Base-by-base conservation (phyloP, 64 coral and sea anemone genomes). In the Pocillopora damicornis region DNA sequence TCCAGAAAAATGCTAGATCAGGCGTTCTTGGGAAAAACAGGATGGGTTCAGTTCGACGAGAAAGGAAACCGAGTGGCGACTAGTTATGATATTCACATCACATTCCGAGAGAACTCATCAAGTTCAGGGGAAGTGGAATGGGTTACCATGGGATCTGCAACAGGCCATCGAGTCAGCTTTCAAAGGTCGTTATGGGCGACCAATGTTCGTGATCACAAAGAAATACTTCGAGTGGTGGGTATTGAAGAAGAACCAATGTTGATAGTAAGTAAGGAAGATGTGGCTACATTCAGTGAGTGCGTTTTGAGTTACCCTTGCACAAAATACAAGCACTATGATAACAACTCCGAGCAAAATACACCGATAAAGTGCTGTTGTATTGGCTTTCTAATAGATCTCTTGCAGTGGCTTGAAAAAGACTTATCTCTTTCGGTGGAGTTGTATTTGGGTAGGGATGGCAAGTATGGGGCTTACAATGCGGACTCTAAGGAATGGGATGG, bases 401-500 rank as follows among this genome's bases (percentile, higher is more conserved):
- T 94, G n/a, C 37, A 75, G 22, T 51, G 85, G 18, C 75, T 94
- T 14, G 75, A 90, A 14, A 90, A 87, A 76, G 92, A 94, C 59
- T 37, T 91, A 14, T 78, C 77, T 11, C 66, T 94, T 75, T 66
- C 81, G 26, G 81, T 86, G 14, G 83, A 94, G 78, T 72, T 94
- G 64, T 94, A 94, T 16, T 90, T 94, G 36, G 92, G 90, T 5
- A 76, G 87, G 73, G 92, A 94, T 26, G 60, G 65, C 15, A 62
- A 67, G 23, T 94, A 87, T 71, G 92, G 92, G 1, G 79, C 82
- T 4, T 91, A 81, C 15, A 16, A 94, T 35, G 0, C 88, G 4
- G 38, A 61, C 56, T 91, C 92, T 6, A 90, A 88, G 12, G 35
- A 88, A 9, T 94, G 92, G 92, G 90, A 94, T 90, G 92, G 92